Percentiles rank a stretch among this genome's conserved stretches.
Evolutionary conservation across 2,113 vertebrate genomes (phyloP).

Genomic region (Cisticola juncidis): DNA sequence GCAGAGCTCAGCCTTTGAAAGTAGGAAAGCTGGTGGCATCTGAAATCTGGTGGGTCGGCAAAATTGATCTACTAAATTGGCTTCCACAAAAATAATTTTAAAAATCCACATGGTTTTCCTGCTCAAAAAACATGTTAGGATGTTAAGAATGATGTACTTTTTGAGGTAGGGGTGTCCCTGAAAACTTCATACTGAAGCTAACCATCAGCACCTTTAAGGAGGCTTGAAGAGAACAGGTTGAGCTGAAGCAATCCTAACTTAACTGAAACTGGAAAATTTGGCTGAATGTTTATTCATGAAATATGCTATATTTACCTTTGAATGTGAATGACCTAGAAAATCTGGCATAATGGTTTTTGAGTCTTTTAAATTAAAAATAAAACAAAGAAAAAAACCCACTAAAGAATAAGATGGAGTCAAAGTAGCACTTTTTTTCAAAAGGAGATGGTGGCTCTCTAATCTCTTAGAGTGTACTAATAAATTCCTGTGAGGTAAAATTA

Average conservation of each 20-base stretch:
- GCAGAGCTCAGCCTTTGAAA: background rate
- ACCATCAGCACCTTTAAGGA: background rate
- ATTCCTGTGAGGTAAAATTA: background rate
- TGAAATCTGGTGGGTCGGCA: background rate
- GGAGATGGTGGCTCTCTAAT: background rate
- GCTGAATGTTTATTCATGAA: background rate
- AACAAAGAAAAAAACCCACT: background rate
- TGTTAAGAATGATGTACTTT: background rate
- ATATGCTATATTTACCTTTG: background rate
- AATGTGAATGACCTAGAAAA: background rate
- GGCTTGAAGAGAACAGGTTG: background rate
- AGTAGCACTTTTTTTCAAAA: background rate
- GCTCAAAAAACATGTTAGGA: background rate
- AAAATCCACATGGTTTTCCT: background rate
- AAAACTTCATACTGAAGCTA: background rate
- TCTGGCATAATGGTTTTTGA: background rate
- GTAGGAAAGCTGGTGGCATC: background rate
- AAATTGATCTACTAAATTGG: background rate
- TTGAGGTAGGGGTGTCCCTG: background rate
- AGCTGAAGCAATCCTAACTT: background rate
- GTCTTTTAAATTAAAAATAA: background rate
- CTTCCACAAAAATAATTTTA: background rate
- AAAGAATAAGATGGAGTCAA: background rate
- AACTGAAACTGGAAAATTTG: background rate
- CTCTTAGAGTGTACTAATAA: background rate